These are phyloP conservation scores for Clarias macrocephalus DNA, from an alignment of 2,113 vertebrate species.

Conservation along the genomic window DNA sequence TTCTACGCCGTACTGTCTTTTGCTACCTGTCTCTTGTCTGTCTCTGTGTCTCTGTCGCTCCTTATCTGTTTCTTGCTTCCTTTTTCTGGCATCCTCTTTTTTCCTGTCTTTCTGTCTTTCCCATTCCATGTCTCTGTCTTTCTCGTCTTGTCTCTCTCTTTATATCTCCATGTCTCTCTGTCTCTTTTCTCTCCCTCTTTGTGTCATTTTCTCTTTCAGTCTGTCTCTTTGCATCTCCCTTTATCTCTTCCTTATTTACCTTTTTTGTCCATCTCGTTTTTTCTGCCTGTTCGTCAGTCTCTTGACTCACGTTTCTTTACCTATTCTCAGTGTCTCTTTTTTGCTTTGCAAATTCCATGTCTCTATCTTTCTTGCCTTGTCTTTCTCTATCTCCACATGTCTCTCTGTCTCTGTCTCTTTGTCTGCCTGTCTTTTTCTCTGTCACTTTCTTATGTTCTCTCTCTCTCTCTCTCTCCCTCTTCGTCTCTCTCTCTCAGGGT, in stretches of 20 bases:
- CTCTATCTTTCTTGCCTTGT: background rate
- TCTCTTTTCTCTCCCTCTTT: background rate
- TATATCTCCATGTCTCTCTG: background rate
- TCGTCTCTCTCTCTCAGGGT: constrained; percentile 48
- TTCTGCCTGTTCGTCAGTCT: background rate
- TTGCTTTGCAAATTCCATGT: background rate
- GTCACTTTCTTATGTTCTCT: background rate
- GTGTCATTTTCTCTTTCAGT: background rate
- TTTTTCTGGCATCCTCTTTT: background rate
- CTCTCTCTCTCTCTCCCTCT: background rate
- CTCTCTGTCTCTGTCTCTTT: background rate
- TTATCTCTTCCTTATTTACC: no score
- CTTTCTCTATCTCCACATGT: background rate
- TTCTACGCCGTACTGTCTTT: background rate
- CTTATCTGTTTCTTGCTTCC: background rate
- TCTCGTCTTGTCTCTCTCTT: background rate
- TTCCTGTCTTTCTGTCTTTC: background rate
- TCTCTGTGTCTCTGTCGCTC: background rate
- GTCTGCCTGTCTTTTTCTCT: background rate
- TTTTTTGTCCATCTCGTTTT: background rate
- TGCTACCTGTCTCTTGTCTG: background rate
- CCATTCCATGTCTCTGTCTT: background rate
- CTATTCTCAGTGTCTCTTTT: background rate
- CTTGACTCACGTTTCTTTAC: background rate
- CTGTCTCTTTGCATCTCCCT: background rate